These are phyloP conservation scores for Lucifuga dentata DNA, from an alignment of 2,113 vertebrate genomes.

Conservation along the genomic window DNA sequence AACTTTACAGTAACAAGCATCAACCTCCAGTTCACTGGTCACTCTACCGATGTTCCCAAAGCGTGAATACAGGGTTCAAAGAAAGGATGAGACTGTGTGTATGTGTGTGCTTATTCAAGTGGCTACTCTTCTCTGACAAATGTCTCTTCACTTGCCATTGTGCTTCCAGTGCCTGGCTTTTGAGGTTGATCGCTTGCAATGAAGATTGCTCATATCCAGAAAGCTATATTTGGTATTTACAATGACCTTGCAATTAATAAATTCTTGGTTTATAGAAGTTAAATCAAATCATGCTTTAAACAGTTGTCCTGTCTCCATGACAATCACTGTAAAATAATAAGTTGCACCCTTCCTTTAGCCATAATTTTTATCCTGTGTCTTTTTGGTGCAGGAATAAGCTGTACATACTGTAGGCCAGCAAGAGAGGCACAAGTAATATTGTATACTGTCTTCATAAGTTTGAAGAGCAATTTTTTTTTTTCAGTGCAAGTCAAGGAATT, in stretches of 20 bases:
- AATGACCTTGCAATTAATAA: slow-evolving; percentile 6
- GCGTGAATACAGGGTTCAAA: slow-evolving; percentile 56
- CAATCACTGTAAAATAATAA: neutral
- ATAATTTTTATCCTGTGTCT: too few species aligned
- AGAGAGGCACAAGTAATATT: neutral
- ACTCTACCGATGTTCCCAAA: slow-evolving; percentile 44
- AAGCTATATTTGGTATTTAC: neutral
- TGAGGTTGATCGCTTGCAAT: slow-evolving; percentile 5
- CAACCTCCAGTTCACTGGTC: slow-evolving; percentile 48
- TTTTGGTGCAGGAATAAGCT: neutral
- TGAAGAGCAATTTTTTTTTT: neutral
- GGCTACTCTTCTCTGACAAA: neutral
- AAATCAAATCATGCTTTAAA: too few species aligned
- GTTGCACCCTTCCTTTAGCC: neutral
- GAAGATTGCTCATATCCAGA: slow-evolving; percentile 3
- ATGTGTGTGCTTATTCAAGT: neutral
- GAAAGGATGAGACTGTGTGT: slow-evolving; percentile 49
- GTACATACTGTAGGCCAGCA: too few species aligned
- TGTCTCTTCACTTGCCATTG: neutral
- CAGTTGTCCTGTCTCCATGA: neutral
- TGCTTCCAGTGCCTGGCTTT: neutral
- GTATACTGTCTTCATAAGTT: neutral
- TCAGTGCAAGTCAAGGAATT: too few species aligned
- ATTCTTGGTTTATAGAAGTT: too few species aligned
- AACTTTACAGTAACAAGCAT: slow-evolving; percentile 62